Evolutionary conservation across 2,888 invertebrate genomes (phyloP), one percentile per base, ranked within the genome.

Genomic region (Seladonia tumulorum): DNA sequence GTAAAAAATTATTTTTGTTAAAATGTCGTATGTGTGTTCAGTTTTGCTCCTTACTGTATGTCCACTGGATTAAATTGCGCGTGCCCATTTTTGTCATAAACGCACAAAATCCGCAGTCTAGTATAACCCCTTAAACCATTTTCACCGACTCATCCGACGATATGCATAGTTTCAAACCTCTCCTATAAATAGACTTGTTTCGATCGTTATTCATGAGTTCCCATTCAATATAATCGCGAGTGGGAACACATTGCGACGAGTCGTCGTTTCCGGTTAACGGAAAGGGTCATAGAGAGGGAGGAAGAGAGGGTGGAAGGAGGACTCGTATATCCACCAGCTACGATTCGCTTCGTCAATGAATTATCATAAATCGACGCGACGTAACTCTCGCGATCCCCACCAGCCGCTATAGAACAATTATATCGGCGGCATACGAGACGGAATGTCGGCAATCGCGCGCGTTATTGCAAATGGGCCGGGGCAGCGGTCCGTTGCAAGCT

Each of bases 401-500:
- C 42, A 60, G 35, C 76, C 25, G 5, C n/a, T 45, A 45, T 10
- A n/a, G 45, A 42, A 53, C 76, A 86, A 86, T 87, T 79, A 77
- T 63, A 79, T 42, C 63, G 63, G 42, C 45, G 80, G 63, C 22
- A 49, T 63, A 45, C 73, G 86, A 74, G 76, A 71, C 74, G 76
- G 82, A 85, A 78, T 76, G 73, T 60, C 81, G 78, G n/a, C 70
- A 74, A 68, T 81, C 66, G 63, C 12, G 29, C 47, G 70, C 79
- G 77, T 80, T 86, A 86, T 80, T 78, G 71, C 82, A 80, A 81
- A 79, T 75, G 45, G 81, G 71, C n/a, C 71, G 77, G 66, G 47
- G 76, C 35, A 8, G 35, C 66, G 66, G 66, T 53, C 77, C 25
- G 57, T n/a, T n/a, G n/a, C 71, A 49, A 1, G 53, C 71, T 66